Evolutionary conservation across 1,140 invertebrate genomes (phyloP), one percentile per base, ranked within the genome.

Genomic region (Whitmania pigra): DNA sequence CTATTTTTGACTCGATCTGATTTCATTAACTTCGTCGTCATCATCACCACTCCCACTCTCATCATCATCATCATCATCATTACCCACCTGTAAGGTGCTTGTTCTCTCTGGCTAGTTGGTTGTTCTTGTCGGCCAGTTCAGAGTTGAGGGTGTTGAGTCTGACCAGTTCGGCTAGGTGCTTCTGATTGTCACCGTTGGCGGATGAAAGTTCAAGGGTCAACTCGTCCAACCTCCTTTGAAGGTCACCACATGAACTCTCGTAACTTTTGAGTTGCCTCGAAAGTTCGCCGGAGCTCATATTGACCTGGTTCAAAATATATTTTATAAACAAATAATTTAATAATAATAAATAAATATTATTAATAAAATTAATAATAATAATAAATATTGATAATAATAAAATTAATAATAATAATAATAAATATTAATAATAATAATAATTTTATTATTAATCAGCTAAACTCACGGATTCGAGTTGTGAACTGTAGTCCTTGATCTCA

Each of bases 401-500:
- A 49, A 11, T 49, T 49, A 49, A 49, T 49, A 5, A 7, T 49
- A 11, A 49, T 49, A 49, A 49, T 49, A 15, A 43, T 43, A 13
- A 5, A 43, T 43, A 43, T 43, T 49, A 15, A 49, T 49, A 49
- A 49, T 49, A 15, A 5, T 49, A 49, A 5, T 49, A 49, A 7
- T 49, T 15, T 17, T 15, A 49, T 49, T 49, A 11, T 49, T 15
- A 15, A 49, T 15, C 9, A 49, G 15, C 15, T 5, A 49, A 49
- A 13, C 29, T 29, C 20, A 82, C 80, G 75, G 79, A 79, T 69
- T 82, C 81, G 55, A 82, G 76, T 75, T 82, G 80, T 71, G 80
- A 79, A 73, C 78, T 80, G 75, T 81, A 69, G 74, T 82, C 81
- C 69, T 77, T 79, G 76, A 82, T 75, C 73, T 82, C 81, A 27